phyloP scores from a whole-genome alignment of 1,140 invertebrate species.

The Drosophila sulfurigaster region DNA sequence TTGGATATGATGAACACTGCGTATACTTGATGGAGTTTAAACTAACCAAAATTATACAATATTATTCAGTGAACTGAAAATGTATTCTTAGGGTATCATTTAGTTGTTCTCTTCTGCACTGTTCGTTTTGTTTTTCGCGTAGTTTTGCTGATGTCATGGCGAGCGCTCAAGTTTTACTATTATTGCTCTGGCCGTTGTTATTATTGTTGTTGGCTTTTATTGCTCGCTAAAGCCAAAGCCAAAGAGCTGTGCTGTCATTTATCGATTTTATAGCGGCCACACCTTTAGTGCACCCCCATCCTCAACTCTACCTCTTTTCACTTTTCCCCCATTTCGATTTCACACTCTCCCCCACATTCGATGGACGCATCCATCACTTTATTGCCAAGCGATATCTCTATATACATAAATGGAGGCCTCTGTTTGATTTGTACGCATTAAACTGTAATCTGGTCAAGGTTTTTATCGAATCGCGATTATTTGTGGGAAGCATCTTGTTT shows the following conservation, averaged over 20 bases:
- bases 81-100: conserved; percentile 5
- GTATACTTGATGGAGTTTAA: background rate
- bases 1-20: background rate
- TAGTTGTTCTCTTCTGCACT: conserved; percentile 6
- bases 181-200: conserved; percentile 55
- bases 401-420: conserved; percentile 45
- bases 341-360: background rate
- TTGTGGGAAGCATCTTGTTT: conserved; percentile 44
- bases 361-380: conserved; percentile 19
- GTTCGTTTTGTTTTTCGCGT: conserved; percentile 15
- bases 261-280: conserved; percentile 75
- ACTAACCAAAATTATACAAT: too few relatives aligned
- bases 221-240: conserved; percentile 62
- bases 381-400: conserved; percentile 61
- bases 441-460: conserved; percentile 78
- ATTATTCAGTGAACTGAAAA: too few relatives aligned
- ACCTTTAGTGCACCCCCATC: conserved; percentile 25
- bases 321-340: background rate
- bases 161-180: conserved; percentile 71
- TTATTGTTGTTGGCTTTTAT: conserved; percentile 60
- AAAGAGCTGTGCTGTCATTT: conserved; percentile 75
- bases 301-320: background rate
- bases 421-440: conserved; percentile 78
- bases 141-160: conserved; percentile 76
- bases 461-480: conserved; percentile 45